phyloP scores from a whole-genome alignment of 2,888 invertebrate genomes.

The Papilio gigon region DNA sequence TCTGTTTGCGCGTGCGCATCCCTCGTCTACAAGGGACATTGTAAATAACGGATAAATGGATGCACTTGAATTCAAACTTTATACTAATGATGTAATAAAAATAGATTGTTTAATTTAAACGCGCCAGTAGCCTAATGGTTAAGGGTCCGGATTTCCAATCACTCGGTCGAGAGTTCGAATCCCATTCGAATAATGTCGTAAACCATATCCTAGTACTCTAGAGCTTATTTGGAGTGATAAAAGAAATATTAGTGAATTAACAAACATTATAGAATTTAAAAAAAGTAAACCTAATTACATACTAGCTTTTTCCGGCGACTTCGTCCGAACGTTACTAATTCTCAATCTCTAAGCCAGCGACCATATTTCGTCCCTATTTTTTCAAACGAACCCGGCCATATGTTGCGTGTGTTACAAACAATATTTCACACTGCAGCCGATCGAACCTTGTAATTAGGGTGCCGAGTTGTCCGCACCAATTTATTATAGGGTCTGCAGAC shows the following conservation, averaged over 20 bases:
- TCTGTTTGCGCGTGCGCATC: slow-evolving; percentile 51
- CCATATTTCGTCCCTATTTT: slow-evolving; percentile 27
- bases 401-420: slow-evolving; percentile 33
- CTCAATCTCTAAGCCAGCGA: slow-evolving; percentile 9
- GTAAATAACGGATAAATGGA: slow-evolving; percentile 18
- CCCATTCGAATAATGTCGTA: too few species aligned
- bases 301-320: too few species aligned
- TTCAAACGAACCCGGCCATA: slow-evolving; percentile 34
- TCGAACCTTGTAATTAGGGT: slow-evolving; percentile 45
- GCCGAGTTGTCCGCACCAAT: slow-evolving; percentile 44
- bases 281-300: too few species aligned
- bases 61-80: slow-evolving; percentile 26
- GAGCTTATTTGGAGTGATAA: too few species aligned
- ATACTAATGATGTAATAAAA: slow-evolving; percentile 8
- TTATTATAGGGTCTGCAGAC: slow-evolving; percentile 41
- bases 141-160: too few species aligned
- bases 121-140: too few species aligned
- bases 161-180: too few species aligned
- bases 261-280: too few species aligned
- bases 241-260: too few species aligned
- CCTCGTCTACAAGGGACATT: neutral
- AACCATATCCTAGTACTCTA: too few species aligned
- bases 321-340: too few species aligned
- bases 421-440: slow-evolving; percentile 31
- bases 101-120: neutral